phyloP scores from a whole-genome alignment of 2,113 vertebrate genomes.

The Neodon shergylaensis region DNA sequence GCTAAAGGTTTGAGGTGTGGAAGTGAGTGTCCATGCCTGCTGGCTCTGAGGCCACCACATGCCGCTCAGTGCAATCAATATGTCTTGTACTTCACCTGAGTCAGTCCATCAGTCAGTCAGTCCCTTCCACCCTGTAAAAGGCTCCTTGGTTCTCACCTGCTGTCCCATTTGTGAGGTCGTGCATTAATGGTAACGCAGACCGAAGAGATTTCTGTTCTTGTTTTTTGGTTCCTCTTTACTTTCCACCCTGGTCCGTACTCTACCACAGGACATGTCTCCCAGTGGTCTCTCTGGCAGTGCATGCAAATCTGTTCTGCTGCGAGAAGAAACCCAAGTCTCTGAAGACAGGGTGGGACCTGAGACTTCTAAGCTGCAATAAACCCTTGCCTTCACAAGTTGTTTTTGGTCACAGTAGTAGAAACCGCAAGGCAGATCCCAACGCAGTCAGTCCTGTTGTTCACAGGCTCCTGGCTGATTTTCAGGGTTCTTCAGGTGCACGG shows the following conservation, averaged over 20 bases:
- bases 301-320: not conserved
- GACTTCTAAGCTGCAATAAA: not conserved
- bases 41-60: not conserved
- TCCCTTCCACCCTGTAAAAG: not conserved
- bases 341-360: not conserved
- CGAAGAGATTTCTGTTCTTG: not conserved
- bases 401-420: not conserved
- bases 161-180: not conserved
- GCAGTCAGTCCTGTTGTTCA: not conserved
- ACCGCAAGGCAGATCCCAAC: not conserved
- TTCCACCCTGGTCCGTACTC: not conserved
- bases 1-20: not conserved
- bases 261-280: not conserved
- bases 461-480: slow-evolving; percentile 1
- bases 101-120: not conserved
- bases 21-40: not conserved
- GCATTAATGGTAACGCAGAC: not conserved
- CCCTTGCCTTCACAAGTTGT: not conserved
- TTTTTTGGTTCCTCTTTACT: slow-evolving; percentile 4
- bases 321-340: not conserved
- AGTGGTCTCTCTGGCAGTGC: not conserved
- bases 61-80: not conserved
- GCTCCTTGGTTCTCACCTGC: not conserved
- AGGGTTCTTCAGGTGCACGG: not conserved
- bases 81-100: not conserved